Conservation (phyloP, 2,113 vertebrate genomes). For the Apistogramma diplotaenia region DNA sequence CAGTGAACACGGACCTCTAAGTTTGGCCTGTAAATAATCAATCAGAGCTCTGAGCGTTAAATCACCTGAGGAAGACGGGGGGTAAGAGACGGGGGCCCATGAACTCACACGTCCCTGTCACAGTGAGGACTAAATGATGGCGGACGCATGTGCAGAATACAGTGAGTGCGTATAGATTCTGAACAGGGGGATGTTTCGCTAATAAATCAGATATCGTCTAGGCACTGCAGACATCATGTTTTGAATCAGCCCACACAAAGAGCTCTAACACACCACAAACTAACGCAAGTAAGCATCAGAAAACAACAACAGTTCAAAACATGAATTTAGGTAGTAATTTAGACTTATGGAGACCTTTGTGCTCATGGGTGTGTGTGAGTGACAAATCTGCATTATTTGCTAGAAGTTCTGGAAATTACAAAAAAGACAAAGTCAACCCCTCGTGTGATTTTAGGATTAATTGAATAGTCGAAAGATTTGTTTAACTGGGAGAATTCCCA, state of each 20-base stretch:
- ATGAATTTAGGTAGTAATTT: background rate
- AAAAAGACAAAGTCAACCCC: background rate
- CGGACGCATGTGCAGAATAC: conserved; percentile 28
- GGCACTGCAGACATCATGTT: background rate
- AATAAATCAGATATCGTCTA: conserved; percentile 23
- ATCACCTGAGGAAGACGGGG: conserved; percentile 33
- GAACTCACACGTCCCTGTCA: conserved; percentile 49
- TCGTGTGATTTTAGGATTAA: background rate
- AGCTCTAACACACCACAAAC: background rate
- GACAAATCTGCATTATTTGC: background rate
- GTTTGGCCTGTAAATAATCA: conserved; percentile 45
- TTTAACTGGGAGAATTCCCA: background rate
- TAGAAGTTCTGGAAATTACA: background rate
- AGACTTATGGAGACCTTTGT: background rate
- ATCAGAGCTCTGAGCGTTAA: conserved; percentile 43
- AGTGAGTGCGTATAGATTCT: background rate
- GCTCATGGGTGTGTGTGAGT: background rate
- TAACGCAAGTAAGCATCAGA: background rate
- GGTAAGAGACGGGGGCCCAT: background rate
- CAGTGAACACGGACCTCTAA: conserved; percentile 3
- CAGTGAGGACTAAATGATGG: background rate
- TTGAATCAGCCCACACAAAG: background rate
- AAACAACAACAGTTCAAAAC: background rate
- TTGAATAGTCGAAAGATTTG: too few species aligned
- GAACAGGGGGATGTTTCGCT: background rate